Conservation (phyloP, 2,888 invertebrate species). For the Sthenelais limicola region DNA sequence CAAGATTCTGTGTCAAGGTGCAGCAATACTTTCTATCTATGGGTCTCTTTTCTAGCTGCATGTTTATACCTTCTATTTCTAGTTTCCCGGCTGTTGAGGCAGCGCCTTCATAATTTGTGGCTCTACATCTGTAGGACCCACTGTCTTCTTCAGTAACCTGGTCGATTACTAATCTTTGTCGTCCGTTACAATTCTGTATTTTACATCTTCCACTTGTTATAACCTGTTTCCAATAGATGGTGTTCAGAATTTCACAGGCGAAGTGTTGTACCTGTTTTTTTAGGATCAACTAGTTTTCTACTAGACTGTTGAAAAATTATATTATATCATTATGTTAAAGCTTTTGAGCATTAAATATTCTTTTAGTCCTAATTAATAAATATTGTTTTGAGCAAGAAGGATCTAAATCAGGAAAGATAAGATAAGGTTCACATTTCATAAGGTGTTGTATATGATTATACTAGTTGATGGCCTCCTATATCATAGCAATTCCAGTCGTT, state of each 20-base stretch:
- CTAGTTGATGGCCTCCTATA: background rate
- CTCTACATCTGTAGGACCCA: constrained; percentile 27
- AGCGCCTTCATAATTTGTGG: constrained; percentile 27
- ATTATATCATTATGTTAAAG: no score
- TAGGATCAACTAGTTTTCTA: no score
- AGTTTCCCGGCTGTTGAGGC: constrained; percentile 17
- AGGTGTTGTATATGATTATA: background rate
- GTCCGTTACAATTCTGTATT: constrained; percentile 22
- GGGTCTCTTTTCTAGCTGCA: background rate
- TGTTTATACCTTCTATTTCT: constrained; percentile 35
- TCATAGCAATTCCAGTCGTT: background rate
- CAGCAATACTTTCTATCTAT: constrained; percentile 9
- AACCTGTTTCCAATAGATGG: constrained; percentile 7
- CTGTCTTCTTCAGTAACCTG: constrained; percentile 1
- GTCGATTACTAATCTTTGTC: background rate
- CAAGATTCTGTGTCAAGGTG: no score
- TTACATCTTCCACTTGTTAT: constrained; percentile 19
- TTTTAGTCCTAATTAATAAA: no score
- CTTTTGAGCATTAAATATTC: no score
- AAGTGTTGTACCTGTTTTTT: background rate
- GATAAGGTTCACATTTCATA: no score
- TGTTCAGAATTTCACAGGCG: background rate
- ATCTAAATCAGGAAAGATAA: no score
- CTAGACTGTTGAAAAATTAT: no score
- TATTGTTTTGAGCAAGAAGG: no score